These are phyloP conservation scores for Typhlomys cinereus DNA, from an alignment of 2,113 vertebrate genomes.

Conservation along the genomic window DNA sequence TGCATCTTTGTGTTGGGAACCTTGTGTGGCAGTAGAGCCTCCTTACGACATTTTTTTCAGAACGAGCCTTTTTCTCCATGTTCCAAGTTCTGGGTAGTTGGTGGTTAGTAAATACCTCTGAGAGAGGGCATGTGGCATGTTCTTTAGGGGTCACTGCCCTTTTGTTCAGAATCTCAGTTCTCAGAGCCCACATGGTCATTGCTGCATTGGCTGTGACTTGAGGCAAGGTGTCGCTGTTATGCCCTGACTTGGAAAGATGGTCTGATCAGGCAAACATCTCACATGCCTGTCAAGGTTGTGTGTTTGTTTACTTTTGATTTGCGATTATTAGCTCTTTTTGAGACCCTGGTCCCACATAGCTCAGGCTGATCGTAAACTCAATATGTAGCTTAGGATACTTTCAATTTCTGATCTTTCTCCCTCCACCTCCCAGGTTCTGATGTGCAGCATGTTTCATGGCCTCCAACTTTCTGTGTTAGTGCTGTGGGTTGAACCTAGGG, in stretches of 20 bases:
- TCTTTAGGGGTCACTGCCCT: neutral
- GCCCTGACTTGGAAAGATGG: neutral
- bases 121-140: neutral
- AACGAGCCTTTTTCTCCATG: neutral
- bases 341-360: neutral
- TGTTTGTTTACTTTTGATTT: too few relatives aligned
- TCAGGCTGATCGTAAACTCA: neutral
- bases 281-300: too few relatives aligned
- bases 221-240: neutral
- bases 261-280: neutral
- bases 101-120: neutral
- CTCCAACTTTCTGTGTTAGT: neutral
- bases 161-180: slow-evolving; percentile 30
- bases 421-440: neutral
- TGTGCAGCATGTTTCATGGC: neutral
- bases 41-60: neutral
- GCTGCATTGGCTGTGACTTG: neutral
- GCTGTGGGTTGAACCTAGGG: neutral
- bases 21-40: neutral
- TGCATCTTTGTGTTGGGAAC: neutral
- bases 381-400: neutral
- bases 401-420: neutral
- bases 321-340: too few relatives aligned
- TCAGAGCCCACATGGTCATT: neutral
- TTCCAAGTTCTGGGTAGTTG: neutral